Percentiles rank a stretch among this genome's conserved stretches.
Evolutionary conservation across 2,113 vertebrate species (phyloP).

Genomic region (Albula goreensis): DNA sequence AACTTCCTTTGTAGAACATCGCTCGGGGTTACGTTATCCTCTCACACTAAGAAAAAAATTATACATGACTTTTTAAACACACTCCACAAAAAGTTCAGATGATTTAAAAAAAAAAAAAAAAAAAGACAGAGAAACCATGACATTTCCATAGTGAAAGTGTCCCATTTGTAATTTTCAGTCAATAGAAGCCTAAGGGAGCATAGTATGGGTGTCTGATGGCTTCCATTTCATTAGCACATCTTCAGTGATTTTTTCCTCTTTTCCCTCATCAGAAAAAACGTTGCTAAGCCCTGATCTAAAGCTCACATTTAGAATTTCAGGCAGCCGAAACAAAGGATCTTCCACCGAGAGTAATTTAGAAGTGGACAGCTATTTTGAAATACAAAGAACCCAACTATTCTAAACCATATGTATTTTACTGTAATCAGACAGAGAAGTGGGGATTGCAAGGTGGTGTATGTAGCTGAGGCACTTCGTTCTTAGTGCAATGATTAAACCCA

Average conservation of each 20-base stretch:
- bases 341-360: too few species aligned
- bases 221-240: background rate
- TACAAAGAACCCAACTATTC: too few species aligned
- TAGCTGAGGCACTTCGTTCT: too few species aligned
- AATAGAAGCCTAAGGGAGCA: conserved; percentile 26
- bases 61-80: conserved; percentile 37
- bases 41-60: conserved; percentile 7
- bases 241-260: background rate
- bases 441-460: too few species aligned
- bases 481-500: too few species aligned
- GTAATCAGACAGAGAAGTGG: too few species aligned
- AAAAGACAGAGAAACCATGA: conserved; percentile 29
- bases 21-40: conserved; percentile 41
- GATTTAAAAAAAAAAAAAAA: conserved; percentile 34
- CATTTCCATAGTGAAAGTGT: conserved; percentile 29
- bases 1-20: conserved; percentile 41
- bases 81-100: conserved; percentile 41
- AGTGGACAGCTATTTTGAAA: too few species aligned
- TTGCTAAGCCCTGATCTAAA: background rate
- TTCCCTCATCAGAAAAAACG: background rate
- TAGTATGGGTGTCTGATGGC: background rate
- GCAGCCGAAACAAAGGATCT: background rate
- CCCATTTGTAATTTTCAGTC: conserved; percentile 32
- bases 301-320: background rate
- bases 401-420: too few species aligned